A percentile compares a stretch with the other conserved stretches of the same genome.
Evolutionary conservation across 2,888 invertebrate species (phyloP).

Genomic region (Drosophila setosimentum): DNA sequence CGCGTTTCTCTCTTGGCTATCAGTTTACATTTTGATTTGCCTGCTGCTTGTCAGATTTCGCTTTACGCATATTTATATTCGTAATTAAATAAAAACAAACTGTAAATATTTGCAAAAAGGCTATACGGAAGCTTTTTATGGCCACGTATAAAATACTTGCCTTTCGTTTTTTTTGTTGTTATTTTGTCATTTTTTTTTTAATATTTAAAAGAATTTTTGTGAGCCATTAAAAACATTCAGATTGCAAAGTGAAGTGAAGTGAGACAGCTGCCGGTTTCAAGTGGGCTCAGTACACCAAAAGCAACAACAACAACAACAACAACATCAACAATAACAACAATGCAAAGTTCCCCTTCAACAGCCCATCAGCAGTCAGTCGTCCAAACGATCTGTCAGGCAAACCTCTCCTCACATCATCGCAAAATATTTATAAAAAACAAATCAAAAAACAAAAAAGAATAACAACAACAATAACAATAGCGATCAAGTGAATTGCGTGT

Average conservation of each 20-base stretch:
- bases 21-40: constrained; percentile 68
- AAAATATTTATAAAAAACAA: constrained; percentile 49
- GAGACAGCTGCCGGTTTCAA: constrained; percentile 74
- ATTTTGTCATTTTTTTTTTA: constrained; percentile 9
- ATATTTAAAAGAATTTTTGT: constrained; percentile 51
- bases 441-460: constrained; percentile 16
- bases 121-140: constrained; percentile 76
- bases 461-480: constrained; percentile 43
- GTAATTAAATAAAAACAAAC: constrained; percentile 68
- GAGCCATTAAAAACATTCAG: constrained; percentile 60
- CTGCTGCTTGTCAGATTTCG: constrained; percentile 34
- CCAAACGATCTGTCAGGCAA: constrained; percentile 74
- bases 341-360: constrained; percentile 46
- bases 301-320: constrained; percentile 35
- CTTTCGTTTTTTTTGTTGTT: constrained; percentile 22
- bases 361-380: constrained; percentile 63
- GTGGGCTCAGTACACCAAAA: constrained; percentile 54
- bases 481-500: constrained; percentile 38
- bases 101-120: constrained; percentile 79
- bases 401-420: constrained; percentile 35
- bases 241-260: constrained; percentile 75
- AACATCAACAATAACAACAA: constrained; percentile 48
- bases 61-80: constrained; percentile 45
- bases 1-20: constrained; percentile 53
- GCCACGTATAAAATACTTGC: constrained; percentile 47